phyloP scores from a whole-genome alignment of 2,113 vertebrate genomes.

The Pluvialis apricaria region DNA sequence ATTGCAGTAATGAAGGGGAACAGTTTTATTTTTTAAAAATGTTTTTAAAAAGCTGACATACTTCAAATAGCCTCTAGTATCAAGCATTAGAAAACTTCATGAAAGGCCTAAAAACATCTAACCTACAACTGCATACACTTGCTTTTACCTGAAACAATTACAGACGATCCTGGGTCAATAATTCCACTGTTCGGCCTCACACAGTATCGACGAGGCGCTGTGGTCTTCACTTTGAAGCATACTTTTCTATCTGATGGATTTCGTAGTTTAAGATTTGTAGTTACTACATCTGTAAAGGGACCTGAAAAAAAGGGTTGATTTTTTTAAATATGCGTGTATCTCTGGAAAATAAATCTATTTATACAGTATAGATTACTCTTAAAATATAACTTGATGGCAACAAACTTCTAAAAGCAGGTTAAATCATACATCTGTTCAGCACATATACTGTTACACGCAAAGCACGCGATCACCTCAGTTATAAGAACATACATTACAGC shows the following conservation, averaged over 20 bases:
- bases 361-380: neutral
- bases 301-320: conserved; percentile 66
- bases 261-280: conserved; percentile 94
- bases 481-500: neutral
- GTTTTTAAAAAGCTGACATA: neutral
- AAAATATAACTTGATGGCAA: neutral
- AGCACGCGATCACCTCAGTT: neutral
- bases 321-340: neutral
- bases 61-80: neutral
- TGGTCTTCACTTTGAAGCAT: conserved; percentile 99
- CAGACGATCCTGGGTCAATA: conserved; percentile 86
- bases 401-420: neutral
- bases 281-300: conserved; percentile 98
- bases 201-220: conserved; percentile 95
- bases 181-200: conserved; percentile 97
- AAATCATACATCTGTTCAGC: neutral
- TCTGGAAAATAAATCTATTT: neutral
- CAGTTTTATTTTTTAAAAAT: neutral
- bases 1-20: neutral
- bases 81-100: neutral
- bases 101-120: neutral
- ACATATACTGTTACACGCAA: neutral
- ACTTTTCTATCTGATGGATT: conserved; percentile 96
- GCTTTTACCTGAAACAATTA: conserved; percentile 88
- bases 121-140: neutral